Evolutionary conservation across 2,797 vertebrate genomes (phyloP).

Genomic region (Rhinophrynus dorsalis): DNA sequence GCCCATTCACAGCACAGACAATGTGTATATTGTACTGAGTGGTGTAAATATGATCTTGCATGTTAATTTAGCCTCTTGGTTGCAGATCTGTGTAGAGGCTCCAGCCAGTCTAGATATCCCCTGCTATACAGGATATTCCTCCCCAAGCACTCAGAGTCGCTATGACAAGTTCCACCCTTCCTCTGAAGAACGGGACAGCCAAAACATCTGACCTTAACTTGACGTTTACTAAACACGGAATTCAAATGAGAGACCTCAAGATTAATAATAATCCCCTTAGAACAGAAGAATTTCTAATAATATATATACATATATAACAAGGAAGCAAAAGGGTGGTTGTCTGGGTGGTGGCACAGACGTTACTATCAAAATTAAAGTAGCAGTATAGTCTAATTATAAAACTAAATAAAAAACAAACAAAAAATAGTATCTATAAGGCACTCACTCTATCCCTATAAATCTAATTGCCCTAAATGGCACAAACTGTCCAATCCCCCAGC

Average conservation of each 20-base stretch:
- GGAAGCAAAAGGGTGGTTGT: no score
- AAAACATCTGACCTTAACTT: constrained; percentile 10
- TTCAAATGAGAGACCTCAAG: constrained; percentile 5
- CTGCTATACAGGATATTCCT: not conserved
- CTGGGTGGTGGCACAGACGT: no score
- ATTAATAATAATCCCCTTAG: not conserved
- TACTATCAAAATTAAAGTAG: no score
- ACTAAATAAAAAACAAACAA: no score
- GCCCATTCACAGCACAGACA: constrained; percentile 1
- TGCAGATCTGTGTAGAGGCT: constrained; percentile 7
- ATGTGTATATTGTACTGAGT: not conserved
- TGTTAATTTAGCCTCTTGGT: not conserved
- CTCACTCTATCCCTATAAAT: no score
- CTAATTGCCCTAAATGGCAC: no score
- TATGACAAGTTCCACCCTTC: constrained; percentile 35
- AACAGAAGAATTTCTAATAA: no score
- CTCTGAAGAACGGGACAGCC: constrained; percentile 7
- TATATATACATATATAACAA: no score
- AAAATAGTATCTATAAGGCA: no score
- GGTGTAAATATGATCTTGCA: not conserved
- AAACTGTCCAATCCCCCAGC: no score
- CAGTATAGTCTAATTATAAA: no score
- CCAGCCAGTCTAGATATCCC: constrained; percentile 11
- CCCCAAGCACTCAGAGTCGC: not conserved
- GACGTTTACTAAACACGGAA: not conserved